Conservation (phyloP, 30 jellyfish, hydroid and myxozoan species). For the Aurelia sp. region DNA sequence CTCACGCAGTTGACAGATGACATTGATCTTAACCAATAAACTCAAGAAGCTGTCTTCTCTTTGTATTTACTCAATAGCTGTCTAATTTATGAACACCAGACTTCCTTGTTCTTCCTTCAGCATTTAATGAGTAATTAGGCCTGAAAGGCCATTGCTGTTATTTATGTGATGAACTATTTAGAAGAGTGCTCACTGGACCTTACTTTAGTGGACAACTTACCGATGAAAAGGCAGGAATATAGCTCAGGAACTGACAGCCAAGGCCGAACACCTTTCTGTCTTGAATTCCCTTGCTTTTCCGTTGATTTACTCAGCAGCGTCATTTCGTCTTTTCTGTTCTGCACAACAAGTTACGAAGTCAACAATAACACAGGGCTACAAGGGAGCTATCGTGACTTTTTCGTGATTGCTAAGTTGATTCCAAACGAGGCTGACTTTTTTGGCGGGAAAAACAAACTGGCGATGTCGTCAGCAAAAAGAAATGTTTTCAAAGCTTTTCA, state of each 20-base stretch:
- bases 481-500: too few relatives aligned
- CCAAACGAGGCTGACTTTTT: slow-evolving; percentile 15
- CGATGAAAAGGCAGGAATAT: slow-evolving; percentile 39
- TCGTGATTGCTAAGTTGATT: neutral
- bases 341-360: neutral
- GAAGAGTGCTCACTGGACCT: neutral
- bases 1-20: too few relatives aligned
- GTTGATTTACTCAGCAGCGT: neutral
- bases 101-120: too few relatives aligned
- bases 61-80: too few relatives aligned
- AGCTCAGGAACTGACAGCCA: slow-evolving; percentile 33
- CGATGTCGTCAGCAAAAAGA: neutral
- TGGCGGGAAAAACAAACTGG: slow-evolving; percentile 10
- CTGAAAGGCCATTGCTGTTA: too few relatives aligned
- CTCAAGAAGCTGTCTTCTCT: too few relatives aligned
- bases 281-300: neutral
- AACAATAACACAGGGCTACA: neutral
- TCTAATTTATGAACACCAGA: too few relatives aligned
- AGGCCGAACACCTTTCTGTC: neutral
- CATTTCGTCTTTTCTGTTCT: neutral
- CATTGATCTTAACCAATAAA: too few relatives aligned
- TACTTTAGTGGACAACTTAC: neutral
- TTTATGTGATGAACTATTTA: neutral
- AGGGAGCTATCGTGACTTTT: neutral
- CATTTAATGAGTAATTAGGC: too few relatives aligned